A percentile compares a stretch with the other conserved stretches of the same genome.
phyloP scores from a whole-genome alignment of 2,113 vertebrate genomes.

The Oxygymnocypris stewartii region DNA sequence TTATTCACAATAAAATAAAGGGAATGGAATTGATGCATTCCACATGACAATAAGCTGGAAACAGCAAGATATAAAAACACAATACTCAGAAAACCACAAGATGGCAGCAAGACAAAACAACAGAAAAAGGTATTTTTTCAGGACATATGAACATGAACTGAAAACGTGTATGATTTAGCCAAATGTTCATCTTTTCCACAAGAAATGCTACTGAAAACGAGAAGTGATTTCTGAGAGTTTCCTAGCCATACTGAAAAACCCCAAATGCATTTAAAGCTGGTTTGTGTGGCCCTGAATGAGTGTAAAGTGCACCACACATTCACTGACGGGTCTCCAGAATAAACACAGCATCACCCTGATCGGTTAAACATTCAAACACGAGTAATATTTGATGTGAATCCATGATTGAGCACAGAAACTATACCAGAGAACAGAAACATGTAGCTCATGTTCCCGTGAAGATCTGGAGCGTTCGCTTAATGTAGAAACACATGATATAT shows the following conservation, averaged over 20 bases:
- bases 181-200: constrained; percentile 41
- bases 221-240: constrained; percentile 44
- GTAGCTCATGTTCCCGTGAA: no score
- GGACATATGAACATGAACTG: constrained; percentile 45
- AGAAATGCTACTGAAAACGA: constrained; percentile 58
- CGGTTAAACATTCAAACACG: no score
- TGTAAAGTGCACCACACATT: background rate
- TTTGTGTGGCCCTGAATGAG: background rate
- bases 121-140: background rate
- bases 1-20: constrained; percentile 76
- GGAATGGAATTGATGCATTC: constrained; percentile 62
- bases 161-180: background rate
- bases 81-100: constrained; percentile 41
- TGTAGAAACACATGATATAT: no score
- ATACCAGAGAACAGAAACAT: no score
- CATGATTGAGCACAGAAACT: no score
- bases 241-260: background rate
- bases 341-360: no score
- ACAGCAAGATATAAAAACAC: constrained; percentile 47
- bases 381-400: no score
- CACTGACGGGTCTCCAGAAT: no score
- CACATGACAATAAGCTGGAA: constrained; percentile 53
- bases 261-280: background rate
- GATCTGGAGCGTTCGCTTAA: no score
- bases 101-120: constrained; percentile 5